Base-by-base conservation (phyloP, 92 coral and sea anemone species). In the Phenganax stokvisi region DNA sequence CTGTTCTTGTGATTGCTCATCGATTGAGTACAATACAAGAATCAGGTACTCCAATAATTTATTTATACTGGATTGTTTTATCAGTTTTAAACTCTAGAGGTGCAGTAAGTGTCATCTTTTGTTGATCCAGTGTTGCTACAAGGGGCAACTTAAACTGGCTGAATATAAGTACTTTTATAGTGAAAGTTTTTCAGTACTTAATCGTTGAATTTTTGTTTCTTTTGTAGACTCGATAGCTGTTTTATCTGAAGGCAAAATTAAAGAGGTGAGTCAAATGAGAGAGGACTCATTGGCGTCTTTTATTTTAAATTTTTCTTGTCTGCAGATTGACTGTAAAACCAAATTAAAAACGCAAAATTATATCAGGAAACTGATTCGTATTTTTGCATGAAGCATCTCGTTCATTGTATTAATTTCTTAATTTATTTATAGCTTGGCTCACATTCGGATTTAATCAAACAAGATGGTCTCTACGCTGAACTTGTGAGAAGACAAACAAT, bases 1-100 rank as follows among this genome's bases (percentile, higher is more conserved):
- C 98, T 72, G 98, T 94, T 52, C 75, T 94, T 8, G 98, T 94
- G 29, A 94, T 94, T 54, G 98, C 98, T 11, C 98, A 94, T 81
- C 86, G 98, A 16, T 89, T 94, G 28, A 94, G 98, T 75, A 94
- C 98, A 8, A 94, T 94, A 66, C 97, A 91, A 76, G 96, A 89
- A 80, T 97, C 98, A 76, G 98, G 98, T 56, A 11, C 13, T 9
- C 58, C 4, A 0, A 20, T 37, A 37, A 37, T 37, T 37, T 37
- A 20, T 20, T 20, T 20, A 20, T 20, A 37, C 47, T 37, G 5
- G 5, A 47, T 15, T 0, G n/a, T 10, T 17, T 10, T 44, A 10
- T 62, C 29, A 55, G 29, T 52, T 27, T 2, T 84, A 53, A 84
- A 60, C 60, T 6, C 37, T 12, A 9, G 75, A 27, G 8, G 12